These are phyloP conservation scores for Micromesistius poutassou DNA, from an alignment of 2,797 vertebrate species.

Conservation along the genomic window DNA sequence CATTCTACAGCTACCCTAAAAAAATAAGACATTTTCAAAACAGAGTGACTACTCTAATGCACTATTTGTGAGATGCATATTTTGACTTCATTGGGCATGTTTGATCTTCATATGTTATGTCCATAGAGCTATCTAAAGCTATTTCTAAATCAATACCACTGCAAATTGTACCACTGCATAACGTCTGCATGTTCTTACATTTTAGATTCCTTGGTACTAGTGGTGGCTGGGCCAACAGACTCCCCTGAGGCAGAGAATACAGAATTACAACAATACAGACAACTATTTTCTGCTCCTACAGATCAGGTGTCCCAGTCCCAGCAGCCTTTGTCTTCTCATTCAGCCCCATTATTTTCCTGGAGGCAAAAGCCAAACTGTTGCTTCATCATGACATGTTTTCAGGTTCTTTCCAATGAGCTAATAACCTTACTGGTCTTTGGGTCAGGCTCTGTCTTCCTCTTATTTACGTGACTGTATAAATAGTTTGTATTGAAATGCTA, in stretches of 20 bases:
- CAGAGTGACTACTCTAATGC: not conserved
- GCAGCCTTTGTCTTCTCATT: conserved; percentile 25
- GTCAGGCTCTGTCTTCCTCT: not conserved
- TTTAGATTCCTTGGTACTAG: not conserved
- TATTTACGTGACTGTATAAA: not conserved
- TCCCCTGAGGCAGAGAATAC: conserved; percentile 18
- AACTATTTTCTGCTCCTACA: conserved; percentile 34
- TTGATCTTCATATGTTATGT: not conserved
- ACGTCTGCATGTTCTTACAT: not conserved
- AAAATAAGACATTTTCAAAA: not conserved
- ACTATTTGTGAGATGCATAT: not conserved
- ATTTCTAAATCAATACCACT: not conserved
- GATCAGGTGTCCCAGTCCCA: conserved; percentile 39
- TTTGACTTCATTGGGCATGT: not conserved
- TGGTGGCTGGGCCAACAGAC: not conserved
- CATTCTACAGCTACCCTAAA: not conserved
- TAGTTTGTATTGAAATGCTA: not conserved
- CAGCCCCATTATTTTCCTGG: conserved; percentile 29
- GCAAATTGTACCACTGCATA: conserved; percentile 3
- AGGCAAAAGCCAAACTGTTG: conserved; percentile 18
- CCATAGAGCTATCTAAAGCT: not conserved
- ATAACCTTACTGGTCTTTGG: conserved; percentile 27
- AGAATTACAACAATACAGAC: conserved; percentile 48
- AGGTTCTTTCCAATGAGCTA: conserved; percentile 17
- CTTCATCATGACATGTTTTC: conserved; percentile 25